Conservation (phyloP, 2,113 vertebrate genomes). For the Eretmochelys imbricata region DNA sequence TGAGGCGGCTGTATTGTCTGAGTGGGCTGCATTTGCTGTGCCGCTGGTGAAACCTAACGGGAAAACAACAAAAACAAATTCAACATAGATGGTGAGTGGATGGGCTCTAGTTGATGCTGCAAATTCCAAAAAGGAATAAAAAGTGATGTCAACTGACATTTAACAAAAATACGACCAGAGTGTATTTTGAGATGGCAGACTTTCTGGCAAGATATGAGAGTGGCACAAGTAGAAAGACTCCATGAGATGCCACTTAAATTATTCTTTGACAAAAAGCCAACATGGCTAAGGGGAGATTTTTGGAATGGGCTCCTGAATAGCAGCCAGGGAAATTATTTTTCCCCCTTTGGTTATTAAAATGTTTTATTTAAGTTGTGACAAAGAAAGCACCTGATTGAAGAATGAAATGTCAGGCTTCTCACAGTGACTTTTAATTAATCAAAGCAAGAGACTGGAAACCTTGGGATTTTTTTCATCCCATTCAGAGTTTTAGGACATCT, state of each 20-base stretch:
- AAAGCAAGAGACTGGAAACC: neutral
- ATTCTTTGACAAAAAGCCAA: slow-evolving; percentile 48
- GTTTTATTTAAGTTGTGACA: slow-evolving; percentile 18
- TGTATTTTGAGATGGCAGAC: neutral
- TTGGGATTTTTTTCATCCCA: neutral
- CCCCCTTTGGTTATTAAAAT: slow-evolving; percentile 30
- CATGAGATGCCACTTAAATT: slow-evolving; percentile 34
- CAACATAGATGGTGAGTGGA: neutral
- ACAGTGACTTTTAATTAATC: slow-evolving; percentile 18
- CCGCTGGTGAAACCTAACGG: slow-evolving; percentile 91
- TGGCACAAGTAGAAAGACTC: slow-evolving; percentile 6
- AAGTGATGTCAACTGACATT: neutral
- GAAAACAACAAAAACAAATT: neutral
- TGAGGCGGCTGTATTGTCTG: slow-evolving; percentile 94
- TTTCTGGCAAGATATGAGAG: neutral
- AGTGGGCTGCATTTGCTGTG: slow-evolving; percentile 98
- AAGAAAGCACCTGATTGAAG: slow-evolving; percentile 28
- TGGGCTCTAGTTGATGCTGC: neutral
- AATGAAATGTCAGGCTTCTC: slow-evolving; percentile 23
- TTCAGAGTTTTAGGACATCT: slow-evolving; percentile 13
- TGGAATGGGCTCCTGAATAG: neutral
- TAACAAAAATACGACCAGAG: neutral
- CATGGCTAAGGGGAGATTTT: slow-evolving; percentile 38
- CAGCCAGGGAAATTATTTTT: slow-evolving; percentile 14
- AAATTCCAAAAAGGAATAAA: neutral